Evolutionary conservation across 2,797 vertebrate species (phyloP).

Genomic region (Characodon lateralis): DNA sequence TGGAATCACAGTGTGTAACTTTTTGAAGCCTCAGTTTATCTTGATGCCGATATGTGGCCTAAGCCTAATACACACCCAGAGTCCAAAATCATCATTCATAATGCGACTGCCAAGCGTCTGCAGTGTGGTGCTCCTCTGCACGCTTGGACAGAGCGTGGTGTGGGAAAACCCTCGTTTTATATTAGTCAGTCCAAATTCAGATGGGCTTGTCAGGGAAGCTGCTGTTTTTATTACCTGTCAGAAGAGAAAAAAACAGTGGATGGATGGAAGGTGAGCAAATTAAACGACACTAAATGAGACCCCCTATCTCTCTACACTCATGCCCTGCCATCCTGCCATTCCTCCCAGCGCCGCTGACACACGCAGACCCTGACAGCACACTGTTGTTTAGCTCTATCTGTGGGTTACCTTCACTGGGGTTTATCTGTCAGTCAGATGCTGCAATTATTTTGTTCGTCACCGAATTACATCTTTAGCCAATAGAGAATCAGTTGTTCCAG

Average conservation of each 20-base stretch:
- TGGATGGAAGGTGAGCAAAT: constrained; percentile 73
- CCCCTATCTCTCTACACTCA: constrained; percentile 48
- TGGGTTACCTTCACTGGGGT: constrained; percentile 56
- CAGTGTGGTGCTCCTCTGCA: constrained; percentile 42
- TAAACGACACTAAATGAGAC: constrained; percentile 76
- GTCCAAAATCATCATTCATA: constrained; percentile 3
- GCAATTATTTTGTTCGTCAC: constrained; percentile 68
- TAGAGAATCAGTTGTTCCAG: constrained; percentile 14
- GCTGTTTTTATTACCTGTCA: constrained; percentile 78
- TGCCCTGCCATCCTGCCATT: constrained; percentile 44
- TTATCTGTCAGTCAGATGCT: constrained; percentile 68
- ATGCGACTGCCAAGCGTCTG: constrained; percentile 30
- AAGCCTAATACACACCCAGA: neutral
- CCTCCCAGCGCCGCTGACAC: constrained; percentile 20
- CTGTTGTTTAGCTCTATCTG: constrained; percentile 62
- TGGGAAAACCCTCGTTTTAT: constrained; percentile 68
- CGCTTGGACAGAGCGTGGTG: constrained; percentile 63
- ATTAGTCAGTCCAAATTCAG: constrained; percentile 82
- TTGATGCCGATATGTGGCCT: neutral
- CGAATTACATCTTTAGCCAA: constrained; percentile 34
- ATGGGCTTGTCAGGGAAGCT: constrained; percentile 77
- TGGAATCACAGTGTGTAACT: neutral
- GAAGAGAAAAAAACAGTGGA: constrained; percentile 57
- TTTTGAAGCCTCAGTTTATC: neutral
- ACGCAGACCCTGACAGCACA: constrained; percentile 62